Conservation (phyloP, 2,797 vertebrate genomes). For the Aratinga solstitialis region DNA sequence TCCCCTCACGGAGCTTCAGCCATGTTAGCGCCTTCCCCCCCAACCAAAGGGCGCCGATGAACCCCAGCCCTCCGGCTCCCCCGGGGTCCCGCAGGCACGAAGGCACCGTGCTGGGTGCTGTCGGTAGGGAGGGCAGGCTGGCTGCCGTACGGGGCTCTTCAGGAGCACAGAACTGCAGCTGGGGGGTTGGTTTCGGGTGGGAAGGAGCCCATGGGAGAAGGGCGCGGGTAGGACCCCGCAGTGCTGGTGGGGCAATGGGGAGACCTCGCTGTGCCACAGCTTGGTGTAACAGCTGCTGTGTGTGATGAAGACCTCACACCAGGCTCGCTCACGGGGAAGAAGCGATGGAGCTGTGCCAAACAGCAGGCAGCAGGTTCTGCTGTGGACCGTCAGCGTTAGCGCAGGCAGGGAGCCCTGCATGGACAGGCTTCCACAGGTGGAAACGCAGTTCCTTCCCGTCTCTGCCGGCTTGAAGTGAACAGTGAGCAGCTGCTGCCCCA, state of each 20-base stretch:
- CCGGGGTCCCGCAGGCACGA: fast-evolving
- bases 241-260: fast-evolving
- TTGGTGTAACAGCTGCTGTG: too few relatives aligned
- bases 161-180: fast-evolving
- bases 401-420: not conserved
- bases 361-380: not conserved
- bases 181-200: not conserved
- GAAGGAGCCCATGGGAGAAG: not conserved
- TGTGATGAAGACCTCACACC: not conserved
- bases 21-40: not conserved
- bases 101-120: not conserved
- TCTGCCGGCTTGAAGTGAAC: not conserved
- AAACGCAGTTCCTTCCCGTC: not conserved
- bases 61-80: not conserved
- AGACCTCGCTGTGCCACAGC: not conserved
- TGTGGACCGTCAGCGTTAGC: not conserved
- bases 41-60: fast-evolving
- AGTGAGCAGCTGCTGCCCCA: fast-evolving
- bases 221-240: not conserved
- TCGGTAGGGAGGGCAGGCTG: too few relatives aligned
- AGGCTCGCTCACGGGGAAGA: not conserved
- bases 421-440: not conserved
- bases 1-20: not conserved
- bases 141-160: fast-evolving
- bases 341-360: not conserved